Conservation (phyloP, 2,113 vertebrate genomes). For the Picathartes gymnocephalus region DNA sequence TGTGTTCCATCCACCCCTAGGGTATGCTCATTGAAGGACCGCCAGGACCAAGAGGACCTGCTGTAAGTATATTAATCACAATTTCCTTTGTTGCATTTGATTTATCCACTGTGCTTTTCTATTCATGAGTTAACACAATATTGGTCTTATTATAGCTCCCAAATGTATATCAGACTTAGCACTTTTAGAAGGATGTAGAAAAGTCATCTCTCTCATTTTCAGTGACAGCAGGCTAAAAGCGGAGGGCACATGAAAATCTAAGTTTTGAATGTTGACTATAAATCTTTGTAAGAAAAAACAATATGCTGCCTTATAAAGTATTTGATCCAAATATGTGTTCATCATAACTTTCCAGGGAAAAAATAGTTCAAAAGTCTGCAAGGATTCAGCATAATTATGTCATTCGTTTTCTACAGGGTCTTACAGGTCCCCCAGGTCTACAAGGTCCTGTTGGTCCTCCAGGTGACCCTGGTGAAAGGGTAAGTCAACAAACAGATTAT, state of each 20-base stretch:
- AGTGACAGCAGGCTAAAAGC: neutral
- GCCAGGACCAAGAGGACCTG: conserved; percentile 84
- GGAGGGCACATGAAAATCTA: neutral
- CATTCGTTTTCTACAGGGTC: conserved; percentile 78
- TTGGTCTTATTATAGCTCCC: neutral
- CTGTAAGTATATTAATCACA: conserved; percentile 76
- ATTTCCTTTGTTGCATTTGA: neutral
- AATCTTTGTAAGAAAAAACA: neutral
- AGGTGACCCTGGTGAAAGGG: conserved; percentile 94
- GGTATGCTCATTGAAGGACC: conserved; percentile 98
- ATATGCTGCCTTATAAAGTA: neutral
- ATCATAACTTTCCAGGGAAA: neutral
- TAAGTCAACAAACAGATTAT: conserved; percentile 69
- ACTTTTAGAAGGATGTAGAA: neutral
- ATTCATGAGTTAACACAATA: neutral
- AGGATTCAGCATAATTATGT: neutral
- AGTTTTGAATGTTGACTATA: neutral
- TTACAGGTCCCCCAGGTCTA: conserved; percentile 88
- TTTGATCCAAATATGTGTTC: neutral
- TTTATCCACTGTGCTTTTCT: neutral
- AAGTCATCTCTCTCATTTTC: neutral
- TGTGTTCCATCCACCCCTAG: conserved; percentile 54
- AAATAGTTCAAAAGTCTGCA: neutral
- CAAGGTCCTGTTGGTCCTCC: conserved; percentile 87
- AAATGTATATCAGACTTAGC: neutral